Evolutionary conservation across 2,888 invertebrate species (phyloP), one percentile per base, ranked within the genome.

Genomic region (Drosophila leonis): DNA sequence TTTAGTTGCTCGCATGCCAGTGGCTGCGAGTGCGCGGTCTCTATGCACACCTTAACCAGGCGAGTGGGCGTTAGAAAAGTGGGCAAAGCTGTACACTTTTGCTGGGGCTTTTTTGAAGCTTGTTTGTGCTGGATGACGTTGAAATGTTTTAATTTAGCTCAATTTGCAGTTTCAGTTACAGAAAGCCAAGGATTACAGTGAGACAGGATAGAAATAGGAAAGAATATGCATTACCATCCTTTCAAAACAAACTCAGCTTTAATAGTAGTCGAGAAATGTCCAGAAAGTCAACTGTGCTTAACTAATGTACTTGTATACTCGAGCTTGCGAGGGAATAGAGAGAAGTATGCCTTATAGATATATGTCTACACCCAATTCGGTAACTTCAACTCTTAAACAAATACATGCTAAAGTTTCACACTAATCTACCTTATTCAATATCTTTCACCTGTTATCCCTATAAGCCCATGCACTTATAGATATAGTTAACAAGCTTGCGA

Each of bases 131-230:
- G 59, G 46, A 52, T 49, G 48, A 49, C 33, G 46, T 75, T 79
- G 71, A 77, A 79, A 71, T 71, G 51, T 71, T 77, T 79, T 20
- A 49, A 12, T 13, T 20, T 3, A 66, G 64, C 65, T 60, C 56
- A 66, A 31, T 31, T 66, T 79, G 61, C 75, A 66, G 71, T 51
- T 71, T 61, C 63, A 66, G 61, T 66, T 66, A 55, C 56, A 42
- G 44, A 18, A 33, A 33, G 49, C 20, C 13, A 33, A 49, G 12
- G 12, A 12, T 12, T 49, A 18, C 4, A 49, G 12, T 0, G 15
- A n/a, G 18, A 18, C 1, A 20, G 4, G 1, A 41, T n/a, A 10
- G n/a, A 9, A n/a, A 49, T 3, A 3, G 18, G 3, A 20, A 27
- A 24, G 33, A 51, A 55, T 29, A 12, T 46, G 18, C 8, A 35